A percentile compares a stretch with the other conserved stretches of the same genome.
Conservation (phyloP, 2,113 vertebrate species). For the Eublepharis macularius region DNA sequence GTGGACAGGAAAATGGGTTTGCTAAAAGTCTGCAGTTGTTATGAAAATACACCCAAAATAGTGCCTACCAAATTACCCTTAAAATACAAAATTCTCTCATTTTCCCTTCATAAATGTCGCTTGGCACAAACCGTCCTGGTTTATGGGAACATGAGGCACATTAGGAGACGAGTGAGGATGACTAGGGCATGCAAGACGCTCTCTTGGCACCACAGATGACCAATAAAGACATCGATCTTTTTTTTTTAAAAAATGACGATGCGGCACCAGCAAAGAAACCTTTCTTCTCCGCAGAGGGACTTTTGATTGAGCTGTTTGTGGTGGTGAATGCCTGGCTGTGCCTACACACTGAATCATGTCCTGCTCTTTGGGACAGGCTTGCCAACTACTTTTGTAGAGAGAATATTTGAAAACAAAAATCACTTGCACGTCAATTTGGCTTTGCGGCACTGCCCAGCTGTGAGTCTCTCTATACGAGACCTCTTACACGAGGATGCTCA, state of each 20-base stretch:
- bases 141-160: neutral
- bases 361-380: neutral
- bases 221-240: neutral
- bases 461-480: too few species aligned
- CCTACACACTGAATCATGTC: neutral
- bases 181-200: neutral
- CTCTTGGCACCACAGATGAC: neutral
- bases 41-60: neutral
- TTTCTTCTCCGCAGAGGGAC: neutral
- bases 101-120: neutral
- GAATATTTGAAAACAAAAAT: too few species aligned
- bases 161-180: neutral
- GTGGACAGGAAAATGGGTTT: neutral
- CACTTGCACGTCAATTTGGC: neutral
- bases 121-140: neutral
- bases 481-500: too few species aligned
- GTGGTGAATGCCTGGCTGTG: neutral
- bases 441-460: too few species aligned
- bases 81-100: neutral
- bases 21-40: neutral
- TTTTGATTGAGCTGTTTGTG: neutral
- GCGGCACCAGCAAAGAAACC: neutral
- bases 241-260: neutral
- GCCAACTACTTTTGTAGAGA: neutral
- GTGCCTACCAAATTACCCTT: neutral